A percentile compares a stretch with the other conserved stretches of the same genome.
Conservation (phyloP, 2,113 vertebrate species). For the Haliaeetus leucogaster region DNA sequence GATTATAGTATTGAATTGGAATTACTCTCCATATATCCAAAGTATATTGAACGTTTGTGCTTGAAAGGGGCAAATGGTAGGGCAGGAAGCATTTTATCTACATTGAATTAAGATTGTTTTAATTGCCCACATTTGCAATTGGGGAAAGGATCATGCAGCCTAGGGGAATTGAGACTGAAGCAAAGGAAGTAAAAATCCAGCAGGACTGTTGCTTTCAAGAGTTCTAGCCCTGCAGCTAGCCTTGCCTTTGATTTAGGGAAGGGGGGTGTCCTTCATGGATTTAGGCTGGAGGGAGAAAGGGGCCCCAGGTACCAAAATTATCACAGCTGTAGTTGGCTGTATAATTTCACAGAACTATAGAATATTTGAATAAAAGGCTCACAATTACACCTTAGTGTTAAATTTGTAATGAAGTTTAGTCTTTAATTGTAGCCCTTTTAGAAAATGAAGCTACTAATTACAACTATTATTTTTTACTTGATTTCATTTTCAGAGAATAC, state of each 20-base stretch:
- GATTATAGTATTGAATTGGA: not conserved
- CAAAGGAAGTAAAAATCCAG: not conserved
- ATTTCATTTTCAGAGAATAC: not conserved
- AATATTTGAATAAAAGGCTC: not conserved
- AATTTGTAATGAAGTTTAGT: not conserved
- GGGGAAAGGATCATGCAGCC: rapidly evolving
- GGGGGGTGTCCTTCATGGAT: not conserved
- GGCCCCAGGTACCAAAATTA: not conserved
- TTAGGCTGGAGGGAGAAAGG: not conserved
- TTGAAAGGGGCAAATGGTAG: not conserved
- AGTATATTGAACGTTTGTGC: not conserved
- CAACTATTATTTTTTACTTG: not conserved
- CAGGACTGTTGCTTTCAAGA: not conserved
- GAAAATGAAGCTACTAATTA: not conserved
- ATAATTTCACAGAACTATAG: not conserved
- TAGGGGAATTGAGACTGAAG: not conserved
- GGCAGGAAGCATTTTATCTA: not conserved
- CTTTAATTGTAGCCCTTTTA: not conserved
- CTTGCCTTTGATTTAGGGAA: not conserved
- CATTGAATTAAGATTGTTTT: not conserved
- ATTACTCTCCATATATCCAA: not conserved
- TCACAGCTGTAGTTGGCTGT: not conserved
- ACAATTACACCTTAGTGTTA: not conserved
- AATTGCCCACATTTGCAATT: not conserved
- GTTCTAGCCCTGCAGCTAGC: not conserved